Evolutionary conservation across 2,113 vertebrate genomes (phyloP).

Genomic region (Eolophus roseicapilla): DNA sequence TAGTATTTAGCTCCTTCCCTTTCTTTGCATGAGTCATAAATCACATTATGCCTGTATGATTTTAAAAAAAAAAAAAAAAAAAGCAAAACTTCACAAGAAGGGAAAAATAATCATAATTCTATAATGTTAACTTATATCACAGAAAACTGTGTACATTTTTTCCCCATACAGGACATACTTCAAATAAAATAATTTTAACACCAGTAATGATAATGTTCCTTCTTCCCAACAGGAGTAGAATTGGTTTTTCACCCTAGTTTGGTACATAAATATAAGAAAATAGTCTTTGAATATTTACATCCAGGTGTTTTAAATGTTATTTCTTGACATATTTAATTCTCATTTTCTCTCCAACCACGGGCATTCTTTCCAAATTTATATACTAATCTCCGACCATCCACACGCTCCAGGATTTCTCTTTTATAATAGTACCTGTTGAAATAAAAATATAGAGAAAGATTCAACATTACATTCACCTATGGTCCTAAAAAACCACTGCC

Average conservation of each 20-base stretch:
- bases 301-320: conserved; percentile 31
- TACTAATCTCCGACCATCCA: conserved; percentile 94
- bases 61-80: not conserved
- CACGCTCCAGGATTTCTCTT: conserved; percentile 94
- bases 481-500: not conserved
- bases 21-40: conserved; percentile 43
- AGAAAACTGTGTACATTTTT: conserved; percentile 82
- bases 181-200: conserved; percentile 76
- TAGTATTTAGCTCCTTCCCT: conserved; percentile 62
- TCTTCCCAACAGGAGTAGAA: conserved; percentile 72
- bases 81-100: conserved; percentile 67
- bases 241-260: conserved; percentile 50
- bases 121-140: conserved; percentile 73
- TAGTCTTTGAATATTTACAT: conserved; percentile 78
- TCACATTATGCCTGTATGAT: conserved; percentile 59
- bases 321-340: conserved; percentile 78
- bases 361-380: conserved; percentile 98
- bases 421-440: conserved; percentile 97
- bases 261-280: conserved; percentile 83
- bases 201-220: conserved; percentile 69
- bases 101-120: conserved; percentile 67
- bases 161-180: conserved; percentile 77
- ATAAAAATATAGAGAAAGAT: not conserved
- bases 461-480: not conserved
- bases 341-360: conserved; percentile 92